Evolutionary conservation across 2,797 vertebrate genomes (phyloP), one percentile per base, ranked within the genome.

Genomic region (Uromys caudimaculatus): DNA sequence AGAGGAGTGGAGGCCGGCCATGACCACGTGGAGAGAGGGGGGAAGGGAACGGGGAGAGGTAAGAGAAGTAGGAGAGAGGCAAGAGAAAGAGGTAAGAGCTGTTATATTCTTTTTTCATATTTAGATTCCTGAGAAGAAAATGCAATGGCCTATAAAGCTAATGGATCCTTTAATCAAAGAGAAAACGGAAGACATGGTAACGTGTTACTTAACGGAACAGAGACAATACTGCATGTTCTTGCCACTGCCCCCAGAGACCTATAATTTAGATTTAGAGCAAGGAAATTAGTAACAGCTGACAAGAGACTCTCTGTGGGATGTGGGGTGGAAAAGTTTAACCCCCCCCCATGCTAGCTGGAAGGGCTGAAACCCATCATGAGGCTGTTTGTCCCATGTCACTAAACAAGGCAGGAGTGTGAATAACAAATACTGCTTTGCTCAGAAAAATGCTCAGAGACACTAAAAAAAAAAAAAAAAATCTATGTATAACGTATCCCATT

Each of bases 181-280:
- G 78, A 95, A 95, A 35, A 86, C 69, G 21, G 24, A 79, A 93
- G 64, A 69, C 81, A 89, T 29, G 19, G 14, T 76, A n/a, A 64
- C 86, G 85, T 91, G 84, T 85, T 89, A 17, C 89, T 47, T 85
- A 89, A 52, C 21, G 35, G 27, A 90, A 89, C 3, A 44, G 44
- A 58, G 58, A 76, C 1, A 62, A 6, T 82, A 86, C 41, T 91
- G 79, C 32, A 32, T 38, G 52, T 76, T 91, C 58, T 83, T 93
- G 62, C 89, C 78, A 29, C 44, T 56, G 60, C 12, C 67, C 84
- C 84, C 60, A 82, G 64, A 85, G 84, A 88, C 35, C 16, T 16
- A n/a, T 69, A 16, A 75, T 11, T 64, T 13, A 60, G 32, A 47
- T 21, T 41, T 58, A 64, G 27, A 93, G 29, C 56, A 50, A 62